Conservation (phyloP, 2,888 invertebrate species). For the Penaeus monodon region DNA sequence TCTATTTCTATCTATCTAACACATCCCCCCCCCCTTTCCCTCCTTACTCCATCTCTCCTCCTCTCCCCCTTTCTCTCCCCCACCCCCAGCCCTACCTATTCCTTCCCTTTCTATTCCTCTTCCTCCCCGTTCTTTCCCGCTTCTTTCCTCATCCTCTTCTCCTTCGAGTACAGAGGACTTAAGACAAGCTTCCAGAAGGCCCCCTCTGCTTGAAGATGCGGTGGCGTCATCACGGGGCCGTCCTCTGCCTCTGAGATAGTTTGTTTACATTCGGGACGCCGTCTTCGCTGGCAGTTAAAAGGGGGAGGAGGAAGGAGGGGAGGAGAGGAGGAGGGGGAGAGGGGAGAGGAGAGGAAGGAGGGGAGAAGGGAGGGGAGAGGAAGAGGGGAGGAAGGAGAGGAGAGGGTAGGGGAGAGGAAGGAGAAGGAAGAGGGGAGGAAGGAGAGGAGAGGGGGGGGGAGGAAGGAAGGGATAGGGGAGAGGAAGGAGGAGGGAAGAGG, state of each 20-base stretch:
- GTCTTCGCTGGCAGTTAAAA: background rate
- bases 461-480: too few relatives aligned
- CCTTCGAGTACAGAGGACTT: too few relatives aligned
- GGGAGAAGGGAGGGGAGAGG: background rate
- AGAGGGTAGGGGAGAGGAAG: background rate
- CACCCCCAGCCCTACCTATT: too few relatives aligned
- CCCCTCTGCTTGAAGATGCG: conserved; percentile 9
- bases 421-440: background rate
- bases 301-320: background rate
- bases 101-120: background rate
- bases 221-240: too few relatives aligned
- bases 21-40: too few relatives aligned
- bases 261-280: conserved; percentile 7
- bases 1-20: too few relatives aligned
- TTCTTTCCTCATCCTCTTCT: background rate
- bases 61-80: too few relatives aligned
- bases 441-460: background rate
- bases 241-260: background rate
- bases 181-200: background rate
- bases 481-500: too few relatives aligned
- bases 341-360: background rate
- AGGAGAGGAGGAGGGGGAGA: background rate
- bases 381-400: background rate
- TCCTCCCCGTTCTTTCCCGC: background rate
- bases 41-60: too few relatives aligned